Evolutionary conservation across 2,113 vertebrate genomes (phyloP), one percentile per base, ranked within the genome.

Genomic region (Rynchops niger): DNA sequence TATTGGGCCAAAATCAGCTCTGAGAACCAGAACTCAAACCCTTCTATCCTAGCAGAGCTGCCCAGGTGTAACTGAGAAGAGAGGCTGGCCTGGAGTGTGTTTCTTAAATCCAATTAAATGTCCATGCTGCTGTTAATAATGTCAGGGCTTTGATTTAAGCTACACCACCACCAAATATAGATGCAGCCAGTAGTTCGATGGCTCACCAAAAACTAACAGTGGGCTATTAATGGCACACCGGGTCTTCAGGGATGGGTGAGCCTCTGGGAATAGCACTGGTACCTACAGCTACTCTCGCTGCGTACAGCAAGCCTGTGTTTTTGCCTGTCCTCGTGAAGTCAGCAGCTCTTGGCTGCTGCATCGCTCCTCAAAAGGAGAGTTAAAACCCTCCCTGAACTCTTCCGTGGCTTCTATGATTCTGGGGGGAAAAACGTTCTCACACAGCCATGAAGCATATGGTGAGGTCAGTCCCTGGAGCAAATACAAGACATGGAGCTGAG

Each of bases 111-210:
- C 5, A 67, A 50, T 78, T 81, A 87, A 55, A 78, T 25, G 78
- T 66, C 55, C 59, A 22, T 5, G 0, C 67, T 81, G 80, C 42
- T 74, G 81, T 83, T 84, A 86, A 91, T 86, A 91, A 74, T 2
- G 9, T 69, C 84, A 77, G 34, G 40, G 21, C 53, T 94, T 83
- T 93, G 86, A 77, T 86, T 86, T 86, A 40, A 93, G 59, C 94
- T 84, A 66, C 77, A 84, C 23, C 32, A 77, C 43, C 30, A 66
- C 77, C 86, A 97, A 94, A 81, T 62, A 95, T 49, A 86, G 86
- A 91, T 9, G 7, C 16, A 86, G 63, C 18, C 69, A 63, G 36
- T 40, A 93, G 61, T 25, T 76, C 70, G 55, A 47, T 9, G 0
- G 42, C 74, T 92, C 1, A 0, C 29, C 71, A 78, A 84, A 95